These are phyloP conservation scores for Hozukius guyotensis DNA, from an alignment of 2,797 vertebrate genomes.

Conservation along the genomic window DNA sequence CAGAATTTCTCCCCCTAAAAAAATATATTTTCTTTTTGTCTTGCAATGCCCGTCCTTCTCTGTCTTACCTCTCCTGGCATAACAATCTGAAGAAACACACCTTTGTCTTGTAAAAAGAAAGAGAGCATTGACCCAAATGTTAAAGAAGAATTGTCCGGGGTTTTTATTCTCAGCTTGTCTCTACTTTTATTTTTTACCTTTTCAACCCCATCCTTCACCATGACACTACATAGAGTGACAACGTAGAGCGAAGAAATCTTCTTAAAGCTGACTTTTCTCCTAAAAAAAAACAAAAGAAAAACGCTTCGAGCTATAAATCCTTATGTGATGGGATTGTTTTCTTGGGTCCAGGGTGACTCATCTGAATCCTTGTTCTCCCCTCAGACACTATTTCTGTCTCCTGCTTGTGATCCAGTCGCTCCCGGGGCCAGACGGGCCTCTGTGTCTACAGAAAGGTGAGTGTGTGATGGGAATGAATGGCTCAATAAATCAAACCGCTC, in stretches of 20 bases:
- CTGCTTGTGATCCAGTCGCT: background rate
- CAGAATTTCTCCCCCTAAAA: background rate
- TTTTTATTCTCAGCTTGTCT: background rate
- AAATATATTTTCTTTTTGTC: background rate
- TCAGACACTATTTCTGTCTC: slow-evolving; percentile 4
- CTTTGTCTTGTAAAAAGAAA: background rate
- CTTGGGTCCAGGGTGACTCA: slow-evolving; percentile 21
- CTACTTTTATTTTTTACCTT: background rate
- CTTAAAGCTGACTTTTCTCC: background rate
- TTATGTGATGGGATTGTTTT: slow-evolving; percentile 13
- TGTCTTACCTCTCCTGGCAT: background rate
- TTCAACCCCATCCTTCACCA: background rate
- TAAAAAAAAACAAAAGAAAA: background rate
- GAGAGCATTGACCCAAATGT: background rate
- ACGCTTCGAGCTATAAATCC: background rate
- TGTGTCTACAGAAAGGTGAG: background rate
- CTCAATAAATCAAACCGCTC: slow-evolving; percentile 6
- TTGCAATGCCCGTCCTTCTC: background rate
- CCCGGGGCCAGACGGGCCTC: background rate
- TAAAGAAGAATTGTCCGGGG: background rate
- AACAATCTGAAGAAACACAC: background rate
- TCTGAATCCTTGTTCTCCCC: slow-evolving; percentile 15
- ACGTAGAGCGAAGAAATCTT: slow-evolving; percentile 1
- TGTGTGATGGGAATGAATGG: background rate
- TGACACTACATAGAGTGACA: background rate